phyloP scores from a whole-genome alignment of 2,888 invertebrate species.

The Spilarctia lutea region DNA sequence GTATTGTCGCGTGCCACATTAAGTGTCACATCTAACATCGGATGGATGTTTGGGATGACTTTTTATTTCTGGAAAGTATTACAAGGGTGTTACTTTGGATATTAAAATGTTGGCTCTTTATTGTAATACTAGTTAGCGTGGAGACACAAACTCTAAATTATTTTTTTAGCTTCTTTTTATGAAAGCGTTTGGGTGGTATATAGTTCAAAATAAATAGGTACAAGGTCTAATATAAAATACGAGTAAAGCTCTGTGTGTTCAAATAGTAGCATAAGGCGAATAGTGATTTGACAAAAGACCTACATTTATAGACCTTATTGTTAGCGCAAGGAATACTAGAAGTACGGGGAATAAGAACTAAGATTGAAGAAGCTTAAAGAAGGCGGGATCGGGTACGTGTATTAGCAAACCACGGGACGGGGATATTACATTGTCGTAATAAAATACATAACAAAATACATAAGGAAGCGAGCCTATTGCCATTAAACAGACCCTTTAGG shows the following conservation, averaged over 20 bases:
- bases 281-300: neutral
- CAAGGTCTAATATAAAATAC: no score
- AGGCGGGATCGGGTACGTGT: no score
- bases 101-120: conserved; percentile 16
- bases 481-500: no score
- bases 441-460: no score
- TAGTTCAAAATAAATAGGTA: neutral
- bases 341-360: no score
- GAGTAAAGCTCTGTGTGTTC: no score
- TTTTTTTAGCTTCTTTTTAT: neutral
- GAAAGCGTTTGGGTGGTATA: neutral
- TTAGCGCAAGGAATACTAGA: no score
- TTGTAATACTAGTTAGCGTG: neutral
- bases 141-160: neutral
- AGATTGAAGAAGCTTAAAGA: no score
- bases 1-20: conserved; percentile 28
- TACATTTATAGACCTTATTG: no score
- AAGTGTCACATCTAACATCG: conserved; percentile 25
- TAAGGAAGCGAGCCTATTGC: no score
- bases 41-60: conserved; percentile 14
- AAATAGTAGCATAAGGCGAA: neutral
- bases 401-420: no score
- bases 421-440: no score
- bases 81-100: conserved; percentile 10
- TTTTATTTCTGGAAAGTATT: conserved; percentile 20